phyloP scores from a whole-genome alignment of 1,140 invertebrate genomes.

The Trichoplusia ni region DNA sequence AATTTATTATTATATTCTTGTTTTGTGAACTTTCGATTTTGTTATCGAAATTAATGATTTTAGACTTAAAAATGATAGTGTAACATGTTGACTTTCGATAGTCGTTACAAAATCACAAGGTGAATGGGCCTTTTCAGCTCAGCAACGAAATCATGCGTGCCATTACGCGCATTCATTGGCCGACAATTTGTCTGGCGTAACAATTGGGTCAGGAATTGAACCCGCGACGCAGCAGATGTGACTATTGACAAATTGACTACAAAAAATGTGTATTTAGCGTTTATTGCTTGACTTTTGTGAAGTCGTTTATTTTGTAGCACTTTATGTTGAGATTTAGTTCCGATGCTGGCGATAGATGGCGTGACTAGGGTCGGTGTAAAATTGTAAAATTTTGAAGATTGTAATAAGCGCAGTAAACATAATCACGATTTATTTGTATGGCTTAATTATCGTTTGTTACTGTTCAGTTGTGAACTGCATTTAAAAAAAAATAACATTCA shows the following conservation, averaged over 20 bases:
- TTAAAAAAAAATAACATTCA: no score
- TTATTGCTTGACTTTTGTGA: slow-evolving; percentile 14
- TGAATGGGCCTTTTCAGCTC: slow-evolving; percentile 8
- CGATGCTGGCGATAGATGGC: not conserved
- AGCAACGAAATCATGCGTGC: slow-evolving; percentile 31
- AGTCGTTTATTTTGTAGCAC: not conserved
- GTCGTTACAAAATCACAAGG: slow-evolving; percentile 13
- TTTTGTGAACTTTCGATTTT: no score
- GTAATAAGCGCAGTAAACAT: no score
- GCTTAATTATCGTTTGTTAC: no score
- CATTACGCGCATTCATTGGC: slow-evolving; percentile 32
- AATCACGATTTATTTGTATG: no score
- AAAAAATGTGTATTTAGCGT: slow-evolving; percentile 23
- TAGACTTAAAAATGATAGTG: not conserved
- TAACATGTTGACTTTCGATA: not conserved
- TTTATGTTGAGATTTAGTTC: not conserved
- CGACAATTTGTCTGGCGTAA: slow-evolving; percentile 40
- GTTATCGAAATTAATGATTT: no score
- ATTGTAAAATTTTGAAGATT: not conserved
- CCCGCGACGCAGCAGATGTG: slow-evolving; percentile 38
- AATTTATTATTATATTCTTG: no score
- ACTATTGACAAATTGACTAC: slow-evolving; percentile 29
- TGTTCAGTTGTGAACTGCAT: no score
- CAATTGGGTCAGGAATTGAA: slow-evolving; percentile 27
- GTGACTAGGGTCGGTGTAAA: not conserved